Percentiles rank a stretch among this genome's conserved stretches.
Evolutionary conservation across 2,113 vertebrate species (phyloP).

Genomic region (Labeo catla): DNA sequence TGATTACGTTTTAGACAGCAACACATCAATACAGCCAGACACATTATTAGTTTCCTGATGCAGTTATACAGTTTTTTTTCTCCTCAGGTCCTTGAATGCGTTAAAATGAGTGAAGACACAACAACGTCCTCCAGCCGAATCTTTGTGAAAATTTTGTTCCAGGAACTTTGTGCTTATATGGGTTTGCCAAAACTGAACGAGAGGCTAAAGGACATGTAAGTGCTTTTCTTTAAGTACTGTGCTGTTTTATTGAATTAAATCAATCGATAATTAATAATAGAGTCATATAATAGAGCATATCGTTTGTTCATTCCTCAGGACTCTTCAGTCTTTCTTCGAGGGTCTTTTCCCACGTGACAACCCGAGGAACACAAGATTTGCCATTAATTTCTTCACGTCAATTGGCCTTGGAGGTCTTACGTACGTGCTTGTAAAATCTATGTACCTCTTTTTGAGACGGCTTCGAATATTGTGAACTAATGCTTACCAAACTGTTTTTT

Average conservation of each 20-base stretch:
- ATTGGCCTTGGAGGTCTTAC: slow-evolving; percentile 97
- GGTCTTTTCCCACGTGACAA: slow-evolving; percentile 96
- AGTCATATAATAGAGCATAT: neutral
- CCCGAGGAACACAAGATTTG: slow-evolving; percentile 96
- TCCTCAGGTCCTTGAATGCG: slow-evolving; percentile 91
- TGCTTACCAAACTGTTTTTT: neutral
- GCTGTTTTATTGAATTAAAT: neutral
- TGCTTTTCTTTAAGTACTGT: slow-evolving; percentile 28
- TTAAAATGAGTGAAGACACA: slow-evolving; percentile 94
- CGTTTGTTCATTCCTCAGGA: slow-evolving; percentile 76
- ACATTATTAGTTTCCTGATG: neutral
- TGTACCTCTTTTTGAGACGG: neutral
- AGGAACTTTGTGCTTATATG: slow-evolving; percentile 98
- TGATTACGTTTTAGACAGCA: slow-evolving; percentile 11
- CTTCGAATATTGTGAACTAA: neutral
- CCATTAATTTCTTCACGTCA: slow-evolving; percentile 99
- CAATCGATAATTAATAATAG: neutral
- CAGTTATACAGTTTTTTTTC: neutral
- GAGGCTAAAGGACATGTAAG: slow-evolving; percentile 92
- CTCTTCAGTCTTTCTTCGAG: slow-evolving; percentile 92
- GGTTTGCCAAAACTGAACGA: slow-evolving; percentile 95
- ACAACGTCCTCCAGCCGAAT: slow-evolving; percentile 98
- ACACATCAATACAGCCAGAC: neutral
- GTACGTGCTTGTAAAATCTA: slow-evolving; percentile 74
- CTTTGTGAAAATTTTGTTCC: slow-evolving; percentile 99